These are phyloP conservation scores for Lagenorhynchus albirostris DNA, from an alignment of 2,113 vertebrate species.

Conservation along the genomic window DNA sequence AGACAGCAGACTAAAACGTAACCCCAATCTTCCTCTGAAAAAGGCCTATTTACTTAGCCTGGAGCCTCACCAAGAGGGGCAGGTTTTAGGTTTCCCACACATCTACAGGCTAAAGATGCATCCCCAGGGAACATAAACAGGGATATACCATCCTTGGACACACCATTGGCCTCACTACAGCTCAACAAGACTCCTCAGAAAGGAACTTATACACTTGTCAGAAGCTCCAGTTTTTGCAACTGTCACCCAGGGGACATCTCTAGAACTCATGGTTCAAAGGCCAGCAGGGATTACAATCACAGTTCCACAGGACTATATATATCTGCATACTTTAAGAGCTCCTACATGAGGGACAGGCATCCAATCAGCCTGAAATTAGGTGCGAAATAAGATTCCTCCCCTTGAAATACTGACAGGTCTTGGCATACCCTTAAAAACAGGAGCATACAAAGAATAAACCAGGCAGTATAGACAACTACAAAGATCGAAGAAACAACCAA, in stretches of 20 bases:
- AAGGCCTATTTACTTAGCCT: background rate
- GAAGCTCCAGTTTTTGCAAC: background rate
- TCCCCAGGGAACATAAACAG: background rate
- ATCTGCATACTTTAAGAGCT: background rate
- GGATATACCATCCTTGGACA: background rate
- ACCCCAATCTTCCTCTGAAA: background rate
- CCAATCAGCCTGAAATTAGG: background rate
- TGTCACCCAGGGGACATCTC: background rate
- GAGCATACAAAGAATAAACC: background rate
- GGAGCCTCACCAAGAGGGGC: background rate
- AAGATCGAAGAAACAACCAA: background rate
- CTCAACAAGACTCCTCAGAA: background rate
- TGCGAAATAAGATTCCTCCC: background rate
- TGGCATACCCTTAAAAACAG: background rate
- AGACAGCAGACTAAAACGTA: background rate
- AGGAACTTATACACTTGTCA: background rate
- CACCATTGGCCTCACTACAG: background rate
- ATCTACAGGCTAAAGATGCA: background rate
- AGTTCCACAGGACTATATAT: background rate
- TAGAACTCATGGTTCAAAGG: background rate
- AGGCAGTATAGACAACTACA: background rate
- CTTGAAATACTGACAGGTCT: background rate
- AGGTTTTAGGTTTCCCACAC: background rate
- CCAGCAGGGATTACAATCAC: background rate
- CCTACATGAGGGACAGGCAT: background rate